Percentiles rank a stretch among this genome's conserved stretches.
Conservation (phyloP, 2,113 vertebrate species). For the Anolis sagrei region DNA sequence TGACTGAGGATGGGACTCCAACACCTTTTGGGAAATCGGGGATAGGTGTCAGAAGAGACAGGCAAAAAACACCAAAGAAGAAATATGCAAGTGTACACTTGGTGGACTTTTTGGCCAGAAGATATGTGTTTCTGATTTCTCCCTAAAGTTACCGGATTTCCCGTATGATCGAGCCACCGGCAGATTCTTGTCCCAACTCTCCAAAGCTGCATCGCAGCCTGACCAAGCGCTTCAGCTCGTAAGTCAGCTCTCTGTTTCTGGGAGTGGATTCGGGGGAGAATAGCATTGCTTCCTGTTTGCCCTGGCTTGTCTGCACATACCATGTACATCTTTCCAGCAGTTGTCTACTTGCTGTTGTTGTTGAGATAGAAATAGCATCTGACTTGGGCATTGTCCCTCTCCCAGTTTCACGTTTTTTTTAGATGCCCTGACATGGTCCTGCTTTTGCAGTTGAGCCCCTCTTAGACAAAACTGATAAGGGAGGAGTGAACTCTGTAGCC, state of each 20-base stretch:
- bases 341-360: background rate
- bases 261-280: background rate
- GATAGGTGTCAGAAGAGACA: background rate
- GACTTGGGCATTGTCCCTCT: background rate
- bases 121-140: conserved; percentile 66
- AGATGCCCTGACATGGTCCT: too few relatives aligned
- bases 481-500: background rate
- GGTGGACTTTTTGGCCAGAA: conserved; percentile 47
- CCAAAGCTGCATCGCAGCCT: conserved; percentile 80
- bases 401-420: background rate
- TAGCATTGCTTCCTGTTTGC: fast-evolving
- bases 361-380: background rate
- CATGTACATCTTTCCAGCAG: too few relatives aligned
- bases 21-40: background rate
- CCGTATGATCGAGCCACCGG: conserved; percentile 83
- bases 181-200: conserved; percentile 85
- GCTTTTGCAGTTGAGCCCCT: background rate
- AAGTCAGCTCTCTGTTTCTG: conserved; percentile 64
- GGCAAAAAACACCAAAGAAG: background rate
- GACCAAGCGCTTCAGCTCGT: conserved; percentile 83
- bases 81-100: background rate
- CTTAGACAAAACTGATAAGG: background rate
- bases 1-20: too few relatives aligned
- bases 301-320: background rate
- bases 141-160: conserved; percentile 84